Percentiles rank a stretch among this genome's conserved stretches.
phyloP scores from a whole-genome alignment of 2,113 vertebrate species.

The Setophaga coronata region DNA sequence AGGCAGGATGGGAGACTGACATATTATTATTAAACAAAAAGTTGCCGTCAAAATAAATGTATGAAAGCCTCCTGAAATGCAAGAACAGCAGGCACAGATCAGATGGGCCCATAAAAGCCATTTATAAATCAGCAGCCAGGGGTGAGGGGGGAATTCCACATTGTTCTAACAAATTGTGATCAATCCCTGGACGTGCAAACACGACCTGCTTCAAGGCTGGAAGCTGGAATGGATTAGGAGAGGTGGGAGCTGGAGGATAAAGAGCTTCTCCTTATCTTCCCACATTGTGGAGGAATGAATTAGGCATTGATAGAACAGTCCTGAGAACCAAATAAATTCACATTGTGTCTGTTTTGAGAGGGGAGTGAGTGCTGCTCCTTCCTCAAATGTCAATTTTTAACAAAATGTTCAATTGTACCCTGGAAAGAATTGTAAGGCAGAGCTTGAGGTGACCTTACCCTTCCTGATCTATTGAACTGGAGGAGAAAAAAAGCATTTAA shows the following conservation, averaged over 20 bases:
- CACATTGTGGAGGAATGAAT: neutral
- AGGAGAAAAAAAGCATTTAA: neutral
- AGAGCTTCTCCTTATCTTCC: neutral
- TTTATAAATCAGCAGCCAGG: conserved; percentile 2
- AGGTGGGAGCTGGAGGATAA: neutral
- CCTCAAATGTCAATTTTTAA: neutral
- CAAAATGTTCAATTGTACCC: neutral
- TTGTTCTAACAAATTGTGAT: neutral
- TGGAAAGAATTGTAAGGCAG: neutral
- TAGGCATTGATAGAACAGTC: neutral
- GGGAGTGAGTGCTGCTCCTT: neutral
- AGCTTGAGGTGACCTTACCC: neutral
- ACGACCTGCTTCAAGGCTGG: neutral
- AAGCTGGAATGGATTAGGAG: neutral
- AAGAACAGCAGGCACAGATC: neutral
- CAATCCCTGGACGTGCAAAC: neutral
- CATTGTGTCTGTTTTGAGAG: neutral
- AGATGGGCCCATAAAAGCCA: neutral
- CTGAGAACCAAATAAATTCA: neutral
- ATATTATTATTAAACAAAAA: neutral
- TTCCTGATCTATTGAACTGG: neutral
- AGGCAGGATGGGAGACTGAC: neutral
- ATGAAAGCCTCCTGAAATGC: neutral
- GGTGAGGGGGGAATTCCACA: neutral
- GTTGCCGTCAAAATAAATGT: neutral